Evolutionary conservation across 2,888 invertebrate species (phyloP).

Genomic region (Chouioia cunea): DNA sequence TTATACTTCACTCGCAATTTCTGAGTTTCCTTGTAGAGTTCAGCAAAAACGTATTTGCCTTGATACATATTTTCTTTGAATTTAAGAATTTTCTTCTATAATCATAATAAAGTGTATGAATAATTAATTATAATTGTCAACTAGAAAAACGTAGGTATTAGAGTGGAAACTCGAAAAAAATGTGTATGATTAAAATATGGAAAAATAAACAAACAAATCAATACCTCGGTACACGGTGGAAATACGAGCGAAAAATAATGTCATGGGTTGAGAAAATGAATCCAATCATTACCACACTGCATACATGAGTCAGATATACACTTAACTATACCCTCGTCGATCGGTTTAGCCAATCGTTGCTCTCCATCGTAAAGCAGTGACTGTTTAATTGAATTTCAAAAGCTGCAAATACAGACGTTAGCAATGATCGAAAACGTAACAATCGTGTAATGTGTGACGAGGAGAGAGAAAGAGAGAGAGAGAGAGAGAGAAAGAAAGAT

Average conservation of each 20-base stretch:
- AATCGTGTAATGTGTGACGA: constrained; percentile 27
- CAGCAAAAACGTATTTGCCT: constrained; percentile 27
- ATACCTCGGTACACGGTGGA: constrained; percentile 53
- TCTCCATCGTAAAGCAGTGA: no score
- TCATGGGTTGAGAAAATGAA: constrained; percentile 49
- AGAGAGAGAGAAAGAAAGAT: constrained; percentile 15
- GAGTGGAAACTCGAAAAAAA: constrained; percentile 56
- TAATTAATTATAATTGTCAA: constrained; percentile 41
- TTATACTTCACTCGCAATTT: constrained; percentile 29
- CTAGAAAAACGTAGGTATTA: constrained; percentile 52
- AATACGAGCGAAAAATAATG: constrained; percentile 45
- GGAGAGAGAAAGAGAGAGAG: constrained; percentile 21
- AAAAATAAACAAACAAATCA: no score
- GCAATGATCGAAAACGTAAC: constrained; percentile 20
- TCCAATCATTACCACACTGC: constrained; percentile 18
- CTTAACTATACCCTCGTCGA: no score
- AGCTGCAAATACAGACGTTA: background rate
- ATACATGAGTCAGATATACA: background rate
- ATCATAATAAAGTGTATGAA: constrained; percentile 44
- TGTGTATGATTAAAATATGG: constrained; percentile 65
- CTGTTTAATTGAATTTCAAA: background rate
- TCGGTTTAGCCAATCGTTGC: no score
- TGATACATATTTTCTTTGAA: constrained; percentile 28
- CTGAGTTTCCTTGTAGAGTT: constrained; percentile 15
- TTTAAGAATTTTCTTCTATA: constrained; percentile 44